Conservation (phyloP, 2,888 invertebrate genomes). For the Ennomos erosarius region DNA sequence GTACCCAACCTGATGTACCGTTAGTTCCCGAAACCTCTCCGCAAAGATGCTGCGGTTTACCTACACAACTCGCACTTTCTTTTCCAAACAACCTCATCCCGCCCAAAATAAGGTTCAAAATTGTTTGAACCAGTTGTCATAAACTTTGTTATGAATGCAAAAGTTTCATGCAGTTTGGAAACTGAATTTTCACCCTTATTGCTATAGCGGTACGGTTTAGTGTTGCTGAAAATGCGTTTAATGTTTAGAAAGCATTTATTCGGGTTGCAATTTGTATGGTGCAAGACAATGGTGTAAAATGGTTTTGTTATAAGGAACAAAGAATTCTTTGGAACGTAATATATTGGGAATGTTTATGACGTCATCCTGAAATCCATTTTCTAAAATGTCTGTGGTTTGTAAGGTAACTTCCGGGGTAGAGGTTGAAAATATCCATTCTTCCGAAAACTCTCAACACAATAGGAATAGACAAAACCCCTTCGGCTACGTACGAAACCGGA, state of each 20-base stretch:
- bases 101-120: constrained; percentile 22
- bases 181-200: constrained; percentile 33
- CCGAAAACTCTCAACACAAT: too few relatives aligned
- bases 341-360: constrained; percentile 35
- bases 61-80: constrained; percentile 23
- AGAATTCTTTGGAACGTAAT: constrained; percentile 35
- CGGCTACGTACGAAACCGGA: too few relatives aligned
- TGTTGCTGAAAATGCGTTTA: constrained; percentile 3
- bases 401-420: background rate
- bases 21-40: constrained; percentile 62
- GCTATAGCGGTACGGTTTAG: constrained; percentile 3
- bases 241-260: constrained; percentile 43
- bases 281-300: constrained; percentile 58
- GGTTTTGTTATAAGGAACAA: constrained; percentile 39
- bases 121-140: constrained; percentile 10
- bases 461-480: too few relatives aligned
- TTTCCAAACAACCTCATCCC: constrained; percentile 31
- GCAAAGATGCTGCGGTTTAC: constrained; percentile 68
- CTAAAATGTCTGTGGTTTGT: constrained; percentile 4
- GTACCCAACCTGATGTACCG: constrained; percentile 67
- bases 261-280: constrained; percentile 52
- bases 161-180: constrained; percentile 1
- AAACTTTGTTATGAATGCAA: background rate
- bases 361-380: constrained; percentile 19
- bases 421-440: too few relatives aligned